Evolutionary conservation across 2,113 vertebrate species (phyloP).

Genomic region (Gadus chalcogrammus): DNA sequence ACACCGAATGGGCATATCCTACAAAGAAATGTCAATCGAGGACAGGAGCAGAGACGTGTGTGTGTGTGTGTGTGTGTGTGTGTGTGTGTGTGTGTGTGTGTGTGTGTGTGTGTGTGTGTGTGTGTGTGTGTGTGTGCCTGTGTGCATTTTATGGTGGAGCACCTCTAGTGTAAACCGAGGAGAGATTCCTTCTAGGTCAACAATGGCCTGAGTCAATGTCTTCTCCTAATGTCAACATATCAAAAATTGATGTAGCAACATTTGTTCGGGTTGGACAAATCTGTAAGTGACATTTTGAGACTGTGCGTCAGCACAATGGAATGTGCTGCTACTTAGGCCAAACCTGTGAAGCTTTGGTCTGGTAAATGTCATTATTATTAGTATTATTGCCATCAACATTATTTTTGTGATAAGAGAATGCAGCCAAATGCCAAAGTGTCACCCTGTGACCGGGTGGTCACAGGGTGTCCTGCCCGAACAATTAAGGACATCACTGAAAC

Average conservation of each 20-base stretch:
- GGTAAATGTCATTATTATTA: no score
- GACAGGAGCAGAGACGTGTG: not conserved
- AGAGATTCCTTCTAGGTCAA: not conserved
- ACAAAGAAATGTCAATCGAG: no score
- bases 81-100: not conserved
- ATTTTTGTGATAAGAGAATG: no score
- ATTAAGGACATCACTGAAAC: no score
- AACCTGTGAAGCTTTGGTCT: no score
- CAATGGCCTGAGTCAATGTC: constrained; percentile 23
- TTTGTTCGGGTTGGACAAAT: constrained; percentile 31
- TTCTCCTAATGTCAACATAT: constrained; percentile 49
- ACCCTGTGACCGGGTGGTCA: no score
- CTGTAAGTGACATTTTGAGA: constrained; percentile 50
- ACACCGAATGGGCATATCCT: not conserved
- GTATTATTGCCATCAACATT: no score
- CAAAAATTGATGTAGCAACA: constrained; percentile 53
- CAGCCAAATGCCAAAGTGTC: no score
- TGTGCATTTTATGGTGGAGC: not conserved
- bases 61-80: not conserved
- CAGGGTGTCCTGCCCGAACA: no score
- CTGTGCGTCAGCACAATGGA: not conserved
- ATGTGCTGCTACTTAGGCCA: no score
- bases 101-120: not conserved
- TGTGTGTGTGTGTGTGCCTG: not conserved
- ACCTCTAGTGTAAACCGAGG: not conserved